Conservation (phyloP, 2,797 vertebrate species). For the Chiloscyllium punctatum region DNA sequence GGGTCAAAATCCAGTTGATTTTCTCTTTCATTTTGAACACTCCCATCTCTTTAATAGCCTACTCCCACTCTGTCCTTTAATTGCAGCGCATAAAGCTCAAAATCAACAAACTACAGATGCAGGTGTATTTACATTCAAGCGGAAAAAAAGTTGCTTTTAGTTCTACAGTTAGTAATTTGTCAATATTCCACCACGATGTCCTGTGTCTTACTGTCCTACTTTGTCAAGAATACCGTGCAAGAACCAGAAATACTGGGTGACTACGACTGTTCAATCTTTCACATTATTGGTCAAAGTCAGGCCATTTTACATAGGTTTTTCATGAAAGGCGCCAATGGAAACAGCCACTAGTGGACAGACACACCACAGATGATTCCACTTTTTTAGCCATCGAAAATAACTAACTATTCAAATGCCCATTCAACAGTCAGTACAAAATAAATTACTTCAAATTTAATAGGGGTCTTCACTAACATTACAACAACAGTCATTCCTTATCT, state of each 20-base stretch:
- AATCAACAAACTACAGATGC: neutral
- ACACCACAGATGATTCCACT: neutral
- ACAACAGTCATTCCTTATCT: neutral
- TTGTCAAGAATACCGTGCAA: neutral
- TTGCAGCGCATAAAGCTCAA: neutral
- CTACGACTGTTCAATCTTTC: neutral
- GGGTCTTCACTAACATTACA: neutral
- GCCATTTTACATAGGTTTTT: neutral
- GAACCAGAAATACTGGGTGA: neutral
- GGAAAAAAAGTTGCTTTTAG: neutral
- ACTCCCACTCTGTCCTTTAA: neutral
- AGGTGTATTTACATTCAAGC: neutral
- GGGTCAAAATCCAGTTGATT: neutral
- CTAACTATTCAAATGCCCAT: neutral
- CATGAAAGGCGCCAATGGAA: neutral
- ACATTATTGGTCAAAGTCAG: neutral
- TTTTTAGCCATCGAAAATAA: neutral
- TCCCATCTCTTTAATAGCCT: neutral
- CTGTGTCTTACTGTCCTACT: neutral
- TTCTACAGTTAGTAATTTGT: no score
- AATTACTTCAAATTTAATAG: neutral
- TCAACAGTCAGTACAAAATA: neutral
- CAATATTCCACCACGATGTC: neutral
- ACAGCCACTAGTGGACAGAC: neutral
- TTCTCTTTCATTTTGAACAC: neutral